Percentiles rank a stretch among this genome's conserved stretches.
These are phyloP conservation scores for Elysia crispata DNA, from an alignment of 2,888 invertebrate species.

Conservation along the genomic window DNA sequence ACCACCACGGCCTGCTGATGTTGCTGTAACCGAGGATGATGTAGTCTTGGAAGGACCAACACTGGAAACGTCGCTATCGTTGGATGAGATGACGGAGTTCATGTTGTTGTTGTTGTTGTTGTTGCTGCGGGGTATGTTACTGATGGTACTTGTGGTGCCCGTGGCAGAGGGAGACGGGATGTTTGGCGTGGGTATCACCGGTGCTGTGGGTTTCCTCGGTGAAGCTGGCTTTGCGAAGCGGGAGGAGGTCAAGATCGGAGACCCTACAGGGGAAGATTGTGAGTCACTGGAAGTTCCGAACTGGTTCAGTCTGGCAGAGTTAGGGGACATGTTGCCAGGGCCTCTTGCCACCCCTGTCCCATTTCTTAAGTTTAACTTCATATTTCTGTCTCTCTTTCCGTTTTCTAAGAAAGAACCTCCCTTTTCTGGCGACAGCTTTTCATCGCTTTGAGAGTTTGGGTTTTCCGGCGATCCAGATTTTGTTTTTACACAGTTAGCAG, in stretches of 20 bases:
- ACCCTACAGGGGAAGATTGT: no score
- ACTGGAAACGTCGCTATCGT: not conserved
- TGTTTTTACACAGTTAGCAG: not conserved
- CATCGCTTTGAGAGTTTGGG: not conserved
- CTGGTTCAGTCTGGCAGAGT: no score
- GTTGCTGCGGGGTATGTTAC: not conserved
- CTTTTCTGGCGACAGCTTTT: constrained; percentile 13
- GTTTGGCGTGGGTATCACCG: no score
- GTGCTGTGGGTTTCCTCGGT: no score
- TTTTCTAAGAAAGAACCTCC: not conserved
- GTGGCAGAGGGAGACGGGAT: no score
- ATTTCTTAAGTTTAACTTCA: no score
- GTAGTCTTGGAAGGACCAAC: not conserved
- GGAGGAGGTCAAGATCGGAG: no score
- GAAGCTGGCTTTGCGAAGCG: no score
- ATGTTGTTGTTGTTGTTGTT: not conserved
- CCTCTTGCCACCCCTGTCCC: no score
- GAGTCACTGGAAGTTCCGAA: no score
- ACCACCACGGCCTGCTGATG: not conserved
- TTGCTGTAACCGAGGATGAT: not conserved
- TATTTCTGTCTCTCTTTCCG: not conserved
- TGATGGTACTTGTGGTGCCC: no score
- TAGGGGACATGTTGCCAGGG: no score
- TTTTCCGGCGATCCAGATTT: constrained; percentile 14
- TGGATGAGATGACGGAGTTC: not conserved